Base-by-base conservation (phyloP, 2,888 invertebrate species). In the Leistus spinibarbis region DNA sequence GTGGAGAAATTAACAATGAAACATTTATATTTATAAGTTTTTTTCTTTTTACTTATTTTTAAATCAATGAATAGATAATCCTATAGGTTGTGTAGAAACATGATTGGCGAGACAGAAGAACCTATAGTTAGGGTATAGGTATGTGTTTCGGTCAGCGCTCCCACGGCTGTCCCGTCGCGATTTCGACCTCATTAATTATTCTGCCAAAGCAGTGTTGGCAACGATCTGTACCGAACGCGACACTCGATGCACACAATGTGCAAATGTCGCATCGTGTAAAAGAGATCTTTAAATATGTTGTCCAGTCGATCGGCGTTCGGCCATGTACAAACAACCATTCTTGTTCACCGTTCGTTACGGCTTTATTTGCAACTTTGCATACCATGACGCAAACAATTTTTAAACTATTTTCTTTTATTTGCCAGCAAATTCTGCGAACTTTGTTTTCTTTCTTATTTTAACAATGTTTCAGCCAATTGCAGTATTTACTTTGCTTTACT, bases 181-280 rank as follows among this genome's bases (percentile, higher is more conserved):
- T 64, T 23, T 54, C 64, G 64, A 71, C 54, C 71, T 71, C 71
- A 71, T 71, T 71, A 71, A 71, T 71, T 64, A 64, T 71, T 71
- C 64, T 71, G 71, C 63, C 71, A 71, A 71, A 71, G 64, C 71
- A 64, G 71, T 71, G 71, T 71, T 70, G 69, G 69, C 71, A 71
- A 62, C 64, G 64, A 24, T 24, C 64, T 64, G 64, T 24, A 24
- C 16, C 16, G 57, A 24, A 20, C 27, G 70, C 53, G 71, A 71
- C 71, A 71, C 71, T 64, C 54, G 64, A 69, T 9, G 54, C 54
- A 62, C 63, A 71, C 71, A 71, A 71, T 71, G 71, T 62, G 71
- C 71, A 62, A 71, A 71, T 64, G 69, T 69, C 69, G 62, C 53
- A 40, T 69, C 69, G 69, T 57, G 57, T 69, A 57, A 64, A 64